Percentiles rank a stretch among this genome's conserved stretches.
Evolutionary conservation across 1,140 invertebrate species (phyloP).

Genomic region (Phocides pigmalion): DNA sequence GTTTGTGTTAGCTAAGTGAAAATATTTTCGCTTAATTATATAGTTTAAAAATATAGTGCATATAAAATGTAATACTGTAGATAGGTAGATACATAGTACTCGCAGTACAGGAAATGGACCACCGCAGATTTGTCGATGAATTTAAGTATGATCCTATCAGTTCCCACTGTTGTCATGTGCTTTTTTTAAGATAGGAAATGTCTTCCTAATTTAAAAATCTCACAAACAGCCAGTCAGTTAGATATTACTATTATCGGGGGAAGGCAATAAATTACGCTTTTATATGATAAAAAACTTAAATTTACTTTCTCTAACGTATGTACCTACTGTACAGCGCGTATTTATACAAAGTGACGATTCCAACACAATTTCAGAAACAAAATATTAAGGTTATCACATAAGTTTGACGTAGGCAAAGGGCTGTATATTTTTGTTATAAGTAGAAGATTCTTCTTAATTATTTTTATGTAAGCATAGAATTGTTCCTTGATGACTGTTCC

Average conservation of each 20-base stretch:
- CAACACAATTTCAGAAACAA: conserved; percentile 22
- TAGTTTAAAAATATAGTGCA: conserved; percentile 5
- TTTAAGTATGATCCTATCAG: conserved; percentile 25
- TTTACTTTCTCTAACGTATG: conserved; percentile 17
- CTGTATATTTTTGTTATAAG: conserved; percentile 56
- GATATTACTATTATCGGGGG: conserved; percentile 70
- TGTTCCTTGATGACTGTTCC: conserved; percentile 70
- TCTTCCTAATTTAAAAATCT: conserved; percentile 23
- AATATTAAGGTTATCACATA: conserved; percentile 42
- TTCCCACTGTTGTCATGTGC: conserved; percentile 19
- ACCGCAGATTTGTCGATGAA: conserved; percentile 19
- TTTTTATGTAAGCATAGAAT: conserved; percentile 52
- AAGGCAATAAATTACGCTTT: conserved; percentile 86
- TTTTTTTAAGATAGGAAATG: conserved; percentile 6
- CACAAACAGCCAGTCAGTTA: conserved; percentile 27
- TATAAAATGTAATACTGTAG: background rate
- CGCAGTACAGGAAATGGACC: conserved; percentile 18
- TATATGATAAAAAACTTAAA: conserved; percentile 63
- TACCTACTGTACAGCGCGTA: conserved; percentile 1
- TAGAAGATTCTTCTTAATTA: conserved; percentile 42
- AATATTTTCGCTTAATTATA: conserved; percentile 14
- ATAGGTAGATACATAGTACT: conserved; percentile 7
- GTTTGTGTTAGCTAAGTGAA: background rate
- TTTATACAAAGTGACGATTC: conserved; percentile 44
- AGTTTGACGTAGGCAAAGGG: conserved; percentile 52